phyloP scores from a whole-genome alignment of 2,797 vertebrate species.

The Psittacula echo region DNA sequence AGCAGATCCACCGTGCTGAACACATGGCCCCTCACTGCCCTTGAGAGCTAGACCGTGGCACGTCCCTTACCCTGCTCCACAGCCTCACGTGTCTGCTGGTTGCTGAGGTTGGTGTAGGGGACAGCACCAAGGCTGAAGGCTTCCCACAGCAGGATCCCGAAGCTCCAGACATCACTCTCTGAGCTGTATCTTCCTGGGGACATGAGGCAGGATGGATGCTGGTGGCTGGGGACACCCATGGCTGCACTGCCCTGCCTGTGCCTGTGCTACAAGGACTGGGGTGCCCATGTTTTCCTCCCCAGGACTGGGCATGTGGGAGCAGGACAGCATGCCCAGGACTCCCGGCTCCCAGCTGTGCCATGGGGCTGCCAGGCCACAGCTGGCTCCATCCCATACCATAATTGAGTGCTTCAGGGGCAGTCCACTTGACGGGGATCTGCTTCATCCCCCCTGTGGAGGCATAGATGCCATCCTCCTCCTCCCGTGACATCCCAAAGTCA shows the following conservation, averaged over 20 bases:
- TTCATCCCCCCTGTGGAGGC: constrained; percentile 88
- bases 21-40: accelerated
- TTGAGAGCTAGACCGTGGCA: accelerated
- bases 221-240: not conserved
- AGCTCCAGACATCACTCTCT: constrained; percentile 96
- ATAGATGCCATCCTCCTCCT: constrained; percentile 91
- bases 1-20: accelerated
- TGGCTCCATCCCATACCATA: constrained; percentile 80
- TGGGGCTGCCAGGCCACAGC: accelerated
- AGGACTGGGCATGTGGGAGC: accelerated
- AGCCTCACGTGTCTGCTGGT: constrained; percentile 91
- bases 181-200: constrained; percentile 89
- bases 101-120: constrained; percentile 90
- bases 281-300: not conserved
- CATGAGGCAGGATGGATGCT: accelerated
- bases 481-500: constrained; percentile 97
- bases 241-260: not conserved
- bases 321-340: not conserved
- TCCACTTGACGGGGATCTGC: constrained; percentile 98
- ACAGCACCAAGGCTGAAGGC: constrained; percentile 89
- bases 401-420: constrained; percentile 93
- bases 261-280: accelerated
- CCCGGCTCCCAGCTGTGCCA: not conserved
- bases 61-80: constrained; percentile 87
- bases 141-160: constrained; percentile 95